phyloP scores from a whole-genome alignment of 2,888 invertebrate species.

The Amaurobius ferox region DNA sequence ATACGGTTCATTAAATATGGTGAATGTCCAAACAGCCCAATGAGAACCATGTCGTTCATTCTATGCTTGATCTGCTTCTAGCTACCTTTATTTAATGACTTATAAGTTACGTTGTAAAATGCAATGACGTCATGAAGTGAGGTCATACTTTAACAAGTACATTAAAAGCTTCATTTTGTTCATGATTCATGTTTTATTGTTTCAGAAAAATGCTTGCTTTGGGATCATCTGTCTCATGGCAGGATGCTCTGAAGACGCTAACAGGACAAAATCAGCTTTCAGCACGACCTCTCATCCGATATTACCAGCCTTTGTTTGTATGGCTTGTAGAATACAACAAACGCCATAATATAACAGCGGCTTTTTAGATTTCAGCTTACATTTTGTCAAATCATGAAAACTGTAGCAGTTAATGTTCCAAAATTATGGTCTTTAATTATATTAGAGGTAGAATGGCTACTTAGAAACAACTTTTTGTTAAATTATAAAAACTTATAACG shows the following conservation, averaged over 20 bases:
- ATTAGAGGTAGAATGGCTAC: too few relatives aligned
- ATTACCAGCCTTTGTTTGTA: slow-evolving; percentile 59
- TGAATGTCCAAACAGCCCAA: slow-evolving; percentile 1
- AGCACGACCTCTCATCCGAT: slow-evolving; percentile 48
- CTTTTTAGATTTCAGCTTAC: slow-evolving; percentile 22
- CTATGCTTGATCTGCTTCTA: neutral
- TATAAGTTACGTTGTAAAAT: neutral
- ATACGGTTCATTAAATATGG: neutral
- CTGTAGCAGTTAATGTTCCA: too few relatives aligned
- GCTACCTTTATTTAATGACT: neutral
- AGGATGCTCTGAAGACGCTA: slow-evolving; percentile 37
- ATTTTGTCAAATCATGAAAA: too few relatives aligned
- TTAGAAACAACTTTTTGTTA: too few relatives aligned
- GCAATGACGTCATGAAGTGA: too few relatives aligned
- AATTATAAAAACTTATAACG: too few relatives aligned
- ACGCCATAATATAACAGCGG: slow-evolving; percentile 13
- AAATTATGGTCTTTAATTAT: too few relatives aligned
- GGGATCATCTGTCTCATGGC: slow-evolving; percentile 45
- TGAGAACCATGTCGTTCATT: slow-evolving; percentile 1
- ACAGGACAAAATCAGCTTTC: slow-evolving; percentile 30
- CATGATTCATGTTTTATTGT: slow-evolving; percentile 1
- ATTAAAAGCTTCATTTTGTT: too few relatives aligned
- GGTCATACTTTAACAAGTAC: too few relatives aligned
- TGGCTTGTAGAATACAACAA: slow-evolving; percentile 62
- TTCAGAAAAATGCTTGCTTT: slow-evolving; percentile 58